phyloP scores from a whole-genome alignment of 2,888 invertebrate genomes.

The Lymantria dispar region DNA sequence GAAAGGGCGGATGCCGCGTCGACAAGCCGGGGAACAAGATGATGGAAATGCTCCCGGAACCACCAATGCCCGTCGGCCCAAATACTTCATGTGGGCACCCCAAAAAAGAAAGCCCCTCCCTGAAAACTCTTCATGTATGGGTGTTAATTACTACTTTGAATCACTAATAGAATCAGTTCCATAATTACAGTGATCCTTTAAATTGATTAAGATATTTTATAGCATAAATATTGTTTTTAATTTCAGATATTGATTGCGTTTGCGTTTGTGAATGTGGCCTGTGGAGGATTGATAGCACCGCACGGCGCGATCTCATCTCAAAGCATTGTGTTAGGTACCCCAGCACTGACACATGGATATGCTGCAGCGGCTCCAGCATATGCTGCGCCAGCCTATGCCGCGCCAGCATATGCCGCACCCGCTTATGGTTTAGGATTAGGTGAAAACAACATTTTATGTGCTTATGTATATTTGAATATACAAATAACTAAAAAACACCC shows the following conservation, averaged over 20 bases:
- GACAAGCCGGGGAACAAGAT: too few relatives aligned
- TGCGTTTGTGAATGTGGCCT: slow-evolving; percentile 64
- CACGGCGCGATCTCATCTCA: slow-evolving; percentile 71
- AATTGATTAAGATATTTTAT: not conserved
- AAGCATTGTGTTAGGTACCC: slow-evolving; percentile 68
- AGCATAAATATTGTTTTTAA: not conserved
- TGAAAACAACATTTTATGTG: slow-evolving; percentile 14
- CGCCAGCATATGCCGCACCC: slow-evolving; percentile 42
- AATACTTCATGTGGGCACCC: too few relatives aligned
- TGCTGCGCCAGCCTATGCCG: slow-evolving; percentile 45
- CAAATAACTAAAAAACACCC: too few relatives aligned
- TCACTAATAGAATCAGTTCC: too few relatives aligned
- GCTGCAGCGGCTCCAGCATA: slow-evolving; percentile 50
- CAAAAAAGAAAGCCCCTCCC: too few relatives aligned
- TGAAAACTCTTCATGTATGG: too few relatives aligned
- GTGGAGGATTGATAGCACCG: slow-evolving; percentile 73
- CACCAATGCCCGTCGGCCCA: too few relatives aligned
- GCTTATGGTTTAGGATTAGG: slow-evolving; percentile 45
- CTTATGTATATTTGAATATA: not conserved
- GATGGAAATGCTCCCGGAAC: too few relatives aligned
- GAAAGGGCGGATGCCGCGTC: too few relatives aligned
- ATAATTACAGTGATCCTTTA: too few relatives aligned
- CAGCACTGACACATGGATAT: slow-evolving; percentile 52
- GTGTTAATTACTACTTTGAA: too few relatives aligned
- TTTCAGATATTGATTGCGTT: slow-evolving; percentile 57